These are phyloP conservation scores for Meganola albula DNA, from an alignment of 2,888 invertebrate genomes.

Conservation along the genomic window DNA sequence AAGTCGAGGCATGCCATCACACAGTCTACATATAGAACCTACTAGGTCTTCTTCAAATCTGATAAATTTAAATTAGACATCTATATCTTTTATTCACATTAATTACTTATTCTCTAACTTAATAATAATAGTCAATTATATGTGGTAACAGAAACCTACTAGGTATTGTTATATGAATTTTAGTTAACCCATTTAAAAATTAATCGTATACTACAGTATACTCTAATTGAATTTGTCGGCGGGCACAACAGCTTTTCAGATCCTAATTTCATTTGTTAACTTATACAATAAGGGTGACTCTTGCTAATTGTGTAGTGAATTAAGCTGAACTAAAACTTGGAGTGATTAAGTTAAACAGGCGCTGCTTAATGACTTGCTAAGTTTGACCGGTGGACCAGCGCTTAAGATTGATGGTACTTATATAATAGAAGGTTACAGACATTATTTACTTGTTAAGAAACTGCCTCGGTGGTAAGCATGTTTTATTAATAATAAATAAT, in stretches of 20 bases:
- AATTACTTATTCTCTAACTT: no score
- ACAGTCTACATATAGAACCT: no score
- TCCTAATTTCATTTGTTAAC: constrained; percentile 37
- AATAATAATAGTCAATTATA: no score
- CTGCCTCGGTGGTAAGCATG: background rate
- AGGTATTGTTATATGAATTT: no score
- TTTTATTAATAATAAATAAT: no score
- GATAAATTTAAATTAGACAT: no score
- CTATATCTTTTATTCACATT: no score
- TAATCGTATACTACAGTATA: no score
- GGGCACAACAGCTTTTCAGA: constrained; percentile 29
- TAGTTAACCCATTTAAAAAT: no score
- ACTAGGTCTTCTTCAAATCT: no score
- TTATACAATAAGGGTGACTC: constrained; percentile 29
- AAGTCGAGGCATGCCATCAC: no score
- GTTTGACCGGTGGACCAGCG: constrained; percentile 20
- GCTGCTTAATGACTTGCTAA: constrained; percentile 26
- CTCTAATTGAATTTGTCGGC: constrained; percentile 25
- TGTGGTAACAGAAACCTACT: no score
- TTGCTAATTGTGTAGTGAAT: constrained; percentile 35
- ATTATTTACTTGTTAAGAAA: background rate
- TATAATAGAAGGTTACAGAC: background rate
- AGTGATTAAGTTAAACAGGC: constrained; percentile 27
- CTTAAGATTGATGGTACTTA: constrained; percentile 20
- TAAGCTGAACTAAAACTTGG: constrained; percentile 26